Conservation (phyloP, 1,140 invertebrate species). For the Drosophila malerkotliana region DNA sequence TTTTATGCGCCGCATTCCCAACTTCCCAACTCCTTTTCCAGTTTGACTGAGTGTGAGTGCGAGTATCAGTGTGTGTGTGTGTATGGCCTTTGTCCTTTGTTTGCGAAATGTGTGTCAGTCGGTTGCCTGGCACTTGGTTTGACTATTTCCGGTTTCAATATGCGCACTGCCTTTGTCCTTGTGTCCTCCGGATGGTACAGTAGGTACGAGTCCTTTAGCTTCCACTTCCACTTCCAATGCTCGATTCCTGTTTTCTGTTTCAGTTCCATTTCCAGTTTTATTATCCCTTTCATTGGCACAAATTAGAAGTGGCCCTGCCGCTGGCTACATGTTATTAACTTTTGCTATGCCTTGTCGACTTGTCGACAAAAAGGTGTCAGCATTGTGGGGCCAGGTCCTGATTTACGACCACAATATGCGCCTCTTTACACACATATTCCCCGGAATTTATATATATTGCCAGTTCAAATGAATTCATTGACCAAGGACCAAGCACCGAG, state of each 20-base stretch:
- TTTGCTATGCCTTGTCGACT: slow-evolving; percentile 68
- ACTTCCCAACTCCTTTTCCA: slow-evolving; percentile 22
- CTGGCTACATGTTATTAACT: slow-evolving; percentile 70
- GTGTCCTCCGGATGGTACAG: slow-evolving; percentile 47
- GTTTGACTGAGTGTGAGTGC: slow-evolving; percentile 23
- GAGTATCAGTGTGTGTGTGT: slow-evolving; percentile 70
- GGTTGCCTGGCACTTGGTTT: slow-evolving; percentile 77
- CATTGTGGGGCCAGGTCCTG: slow-evolving; percentile 40
- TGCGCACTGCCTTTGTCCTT: slow-evolving; percentile 61
- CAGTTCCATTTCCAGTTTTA: slow-evolving; percentile 38
- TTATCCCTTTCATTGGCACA: slow-evolving; percentile 57
- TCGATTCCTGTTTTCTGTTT: slow-evolving; percentile 7
- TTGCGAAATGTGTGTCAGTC: slow-evolving; percentile 78
- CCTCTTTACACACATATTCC: slow-evolving; percentile 7
- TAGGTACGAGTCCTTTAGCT: slow-evolving; percentile 61
- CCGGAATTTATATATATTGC: slow-evolving; percentile 4
- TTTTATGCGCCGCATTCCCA: slow-evolving; percentile 36
- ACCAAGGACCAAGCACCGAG: neutral
- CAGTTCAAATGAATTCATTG: slow-evolving; percentile 35
- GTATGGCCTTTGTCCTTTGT: slow-evolving; percentile 75
- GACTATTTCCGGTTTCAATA: slow-evolving; percentile 80
- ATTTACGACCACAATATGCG: slow-evolving; percentile 60
- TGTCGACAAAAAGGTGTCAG: slow-evolving; percentile 59
- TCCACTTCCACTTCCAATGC: slow-evolving; percentile 14
- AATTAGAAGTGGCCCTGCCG: slow-evolving; percentile 50